Base-by-base conservation (phyloP, 1,140 invertebrate species). In the Apis dorsata region DNA sequence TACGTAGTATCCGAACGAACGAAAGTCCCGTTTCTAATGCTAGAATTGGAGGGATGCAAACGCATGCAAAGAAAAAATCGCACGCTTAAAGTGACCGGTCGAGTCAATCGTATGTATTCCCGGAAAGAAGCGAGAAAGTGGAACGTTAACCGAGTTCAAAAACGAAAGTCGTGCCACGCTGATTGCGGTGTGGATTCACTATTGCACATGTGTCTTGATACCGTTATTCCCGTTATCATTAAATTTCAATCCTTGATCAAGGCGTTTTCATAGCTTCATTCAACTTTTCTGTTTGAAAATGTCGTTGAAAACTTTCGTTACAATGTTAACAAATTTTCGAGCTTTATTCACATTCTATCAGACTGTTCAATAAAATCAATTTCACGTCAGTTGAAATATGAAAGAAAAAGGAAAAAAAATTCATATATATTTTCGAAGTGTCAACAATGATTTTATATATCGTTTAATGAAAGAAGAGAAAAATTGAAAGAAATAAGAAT, bases 81-180 rank as follows among this genome's bases (percentile, higher is more conserved):
- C 62, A 34, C 34, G 65, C 4, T 68, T 24, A 21, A 55, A 69
- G 24, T 74, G 74, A 60, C 60, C 70, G 19, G 17, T 12, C 24
- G 13, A 28, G 17, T 15, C 80, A 49, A 82, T 82, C 73, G 73
- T n/a, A 44, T 49, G 55, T 68, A 82, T 77, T 82, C 73, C 65
- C 49, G 73, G 73, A 82, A 76, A 77, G 57, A 77, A 55, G 28
- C 49, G 80, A 82, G 80, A 82, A 82, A 82, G 80, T 82, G 80
- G 80, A 82, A 82, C 80, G 74, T 77, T 62, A 82, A 69, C 55
- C 65, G 80, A 82, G 73, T 69, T 82, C 80, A 82, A 82, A 82
- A 82, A 82, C 74, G 80, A 82, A 82, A 82, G 80, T 82, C 74
- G 62, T 62, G 80, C 80, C 65, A 68, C 73, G 28, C 65, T 34